Percentiles rank a stretch among this genome's conserved stretches.
Conservation (phyloP, 2,888 invertebrate genomes). For the Phasia obesa region DNA sequence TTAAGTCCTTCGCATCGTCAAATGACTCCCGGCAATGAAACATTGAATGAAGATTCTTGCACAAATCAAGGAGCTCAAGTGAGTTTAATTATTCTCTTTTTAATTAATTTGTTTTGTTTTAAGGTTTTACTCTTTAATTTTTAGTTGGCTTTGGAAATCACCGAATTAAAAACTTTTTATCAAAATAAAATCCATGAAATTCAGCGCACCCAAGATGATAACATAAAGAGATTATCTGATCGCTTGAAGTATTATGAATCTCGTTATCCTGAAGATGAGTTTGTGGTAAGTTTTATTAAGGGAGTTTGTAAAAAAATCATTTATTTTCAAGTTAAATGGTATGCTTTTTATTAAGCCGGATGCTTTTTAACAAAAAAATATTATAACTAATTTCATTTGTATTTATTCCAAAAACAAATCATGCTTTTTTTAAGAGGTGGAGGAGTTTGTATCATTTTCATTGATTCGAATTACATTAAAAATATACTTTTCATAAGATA, state of each 20-base stretch:
- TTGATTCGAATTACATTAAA: not conserved
- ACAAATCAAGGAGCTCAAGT: slow-evolving; percentile 70
- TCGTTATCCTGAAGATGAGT: slow-evolving; percentile 81
- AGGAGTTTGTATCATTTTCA: slow-evolving; percentile 13
- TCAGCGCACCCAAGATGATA: slow-evolving; percentile 77
- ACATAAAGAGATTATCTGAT: slow-evolving; percentile 78
- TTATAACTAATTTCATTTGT: slow-evolving; percentile 52
- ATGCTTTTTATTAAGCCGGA: slow-evolving; percentile 55
- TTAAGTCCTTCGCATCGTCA: slow-evolving; percentile 82
- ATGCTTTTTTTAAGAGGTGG: slow-evolving; percentile 60
- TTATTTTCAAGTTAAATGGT: slow-evolving; percentile 32
- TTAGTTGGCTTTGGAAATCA: slow-evolving; percentile 76
- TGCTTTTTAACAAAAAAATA: slow-evolving; percentile 46
- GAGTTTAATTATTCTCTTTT: slow-evolving; percentile 13
- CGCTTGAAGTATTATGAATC: slow-evolving; percentile 80
- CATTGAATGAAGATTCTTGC: slow-evolving; percentile 64
- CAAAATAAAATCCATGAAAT: slow-evolving; percentile 80
- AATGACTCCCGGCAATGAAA: slow-evolving; percentile 80
- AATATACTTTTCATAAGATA: not conserved
- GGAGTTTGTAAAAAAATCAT: not conserved
- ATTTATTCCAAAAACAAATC: slow-evolving; percentile 50
- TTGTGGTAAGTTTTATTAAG: slow-evolving; percentile 77
- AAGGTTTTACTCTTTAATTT: not conserved
- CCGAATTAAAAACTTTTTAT: slow-evolving; percentile 80
- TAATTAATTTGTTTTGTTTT: slow-evolving; percentile 4